phyloP scores from a whole-genome alignment of 2,797 vertebrate species.

The Trachops cirrhosus region DNA sequence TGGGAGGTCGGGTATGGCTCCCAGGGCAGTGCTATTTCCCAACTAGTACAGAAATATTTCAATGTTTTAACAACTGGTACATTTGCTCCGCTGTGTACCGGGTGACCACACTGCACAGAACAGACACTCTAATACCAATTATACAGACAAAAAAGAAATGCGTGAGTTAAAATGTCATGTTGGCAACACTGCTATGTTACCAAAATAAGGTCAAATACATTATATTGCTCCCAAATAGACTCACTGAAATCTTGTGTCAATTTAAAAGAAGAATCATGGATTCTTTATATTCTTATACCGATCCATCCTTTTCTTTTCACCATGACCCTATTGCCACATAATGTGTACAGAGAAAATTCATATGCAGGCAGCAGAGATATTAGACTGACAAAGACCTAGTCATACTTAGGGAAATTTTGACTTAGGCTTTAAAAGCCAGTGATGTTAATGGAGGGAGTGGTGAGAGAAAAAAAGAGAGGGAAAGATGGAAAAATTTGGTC shows the following conservation, averaged over 20 bases:
- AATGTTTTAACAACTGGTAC: background rate
- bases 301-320: background rate
- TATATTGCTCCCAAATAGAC: background rate
- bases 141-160: constrained; percentile 19
- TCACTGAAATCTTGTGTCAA: background rate
- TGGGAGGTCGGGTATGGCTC: background rate
- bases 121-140: background rate
- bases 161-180: background rate
- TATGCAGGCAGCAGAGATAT: background rate
- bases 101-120: background rate
- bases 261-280: constrained; percentile 1
- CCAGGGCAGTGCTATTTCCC: background rate
- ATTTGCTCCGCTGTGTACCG: background rate
- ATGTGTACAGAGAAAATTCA: background rate
- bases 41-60: background rate
- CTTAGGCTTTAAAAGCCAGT: constrained; percentile 32
- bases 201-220: constrained; percentile 29
- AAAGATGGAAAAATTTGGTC: background rate
- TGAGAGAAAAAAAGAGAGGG: background rate
- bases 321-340: background rate
- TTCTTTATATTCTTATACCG: background rate
- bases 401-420: background rate
- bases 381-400: background rate
- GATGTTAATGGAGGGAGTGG: background rate
- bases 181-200: background rate